Conservation (phyloP, 1,140 invertebrate species). For the Saccostrea echinata region DNA sequence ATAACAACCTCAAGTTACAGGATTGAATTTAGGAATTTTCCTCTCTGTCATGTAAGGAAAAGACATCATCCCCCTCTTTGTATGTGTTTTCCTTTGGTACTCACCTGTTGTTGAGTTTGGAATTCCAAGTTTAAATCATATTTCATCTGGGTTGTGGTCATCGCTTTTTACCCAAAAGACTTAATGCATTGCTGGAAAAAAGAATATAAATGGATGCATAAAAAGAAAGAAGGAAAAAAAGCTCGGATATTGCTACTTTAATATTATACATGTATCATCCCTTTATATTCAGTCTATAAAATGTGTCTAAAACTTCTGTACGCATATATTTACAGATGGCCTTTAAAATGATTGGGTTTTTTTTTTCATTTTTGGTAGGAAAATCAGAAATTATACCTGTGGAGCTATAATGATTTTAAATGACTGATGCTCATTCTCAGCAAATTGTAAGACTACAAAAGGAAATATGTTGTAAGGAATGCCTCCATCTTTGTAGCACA, state of each 20-base stretch:
- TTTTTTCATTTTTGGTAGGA: too few relatives aligned
- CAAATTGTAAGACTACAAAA: constrained; percentile 63
- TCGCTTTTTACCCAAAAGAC: constrained; percentile 63
- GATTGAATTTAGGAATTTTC: too few relatives aligned
- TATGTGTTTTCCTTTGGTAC: background rate
- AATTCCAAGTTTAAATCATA: constrained; percentile 75
- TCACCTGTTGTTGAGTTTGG: constrained; percentile 69
- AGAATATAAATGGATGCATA: background rate
- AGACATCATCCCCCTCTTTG: too few relatives aligned
- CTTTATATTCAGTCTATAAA: too few relatives aligned
- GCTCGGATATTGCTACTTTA: too few relatives aligned
- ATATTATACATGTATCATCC: too few relatives aligned
- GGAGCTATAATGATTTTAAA: constrained; percentile 70
- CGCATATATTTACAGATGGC: too few relatives aligned
- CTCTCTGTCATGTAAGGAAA: too few relatives aligned
- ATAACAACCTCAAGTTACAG: too few relatives aligned
- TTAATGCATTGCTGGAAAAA: constrained; percentile 74
- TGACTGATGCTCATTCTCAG: constrained; percentile 51
- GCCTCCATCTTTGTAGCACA: constrained; percentile 67
- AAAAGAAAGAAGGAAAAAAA: too few relatives aligned
- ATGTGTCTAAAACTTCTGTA: too few relatives aligned
- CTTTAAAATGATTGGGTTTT: too few relatives aligned
- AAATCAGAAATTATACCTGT: constrained; percentile 65
- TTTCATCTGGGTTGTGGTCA: constrained; percentile 57
- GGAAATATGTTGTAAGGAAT: constrained; percentile 70